Conservation (phyloP, 2,888 invertebrate genomes). For the Meloe dianella region DNA sequence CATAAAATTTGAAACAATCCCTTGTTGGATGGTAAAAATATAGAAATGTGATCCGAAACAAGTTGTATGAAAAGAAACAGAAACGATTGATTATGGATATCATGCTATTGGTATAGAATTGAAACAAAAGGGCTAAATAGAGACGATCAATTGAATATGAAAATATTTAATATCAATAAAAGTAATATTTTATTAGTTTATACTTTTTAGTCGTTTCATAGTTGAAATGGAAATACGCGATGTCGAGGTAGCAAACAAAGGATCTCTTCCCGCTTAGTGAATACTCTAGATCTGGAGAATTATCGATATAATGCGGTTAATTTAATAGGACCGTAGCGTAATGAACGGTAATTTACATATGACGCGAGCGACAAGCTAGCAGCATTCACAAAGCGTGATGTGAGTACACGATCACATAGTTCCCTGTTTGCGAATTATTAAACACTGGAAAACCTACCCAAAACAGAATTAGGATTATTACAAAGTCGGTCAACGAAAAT, state of each 20-base stretch:
- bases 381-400: constrained; percentile 31
- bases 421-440: constrained; percentile 24
- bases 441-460: constrained; percentile 18
- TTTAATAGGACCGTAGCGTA: constrained; percentile 32
- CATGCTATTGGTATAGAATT: background rate
- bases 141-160: background rate
- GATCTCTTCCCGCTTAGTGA: constrained; percentile 25
- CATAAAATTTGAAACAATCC: constrained; percentile 5
- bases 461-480: constrained; percentile 19
- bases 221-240: constrained; percentile 20
- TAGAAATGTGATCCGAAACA: background rate
- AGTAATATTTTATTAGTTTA: background rate
- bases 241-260: constrained; percentile 26
- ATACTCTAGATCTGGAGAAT: constrained; percentile 27
- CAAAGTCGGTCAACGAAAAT: constrained; percentile 8
- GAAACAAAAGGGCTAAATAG: background rate
- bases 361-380: constrained; percentile 31
- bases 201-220: constrained; percentile 9
- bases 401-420: constrained; percentile 30
- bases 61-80: constrained; percentile 2
- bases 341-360: constrained; percentile 36
- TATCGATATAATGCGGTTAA: constrained; percentile 34
- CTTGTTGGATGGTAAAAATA: background rate
- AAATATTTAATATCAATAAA: background rate
- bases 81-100: background rate